Conservation (phyloP, 2,797 vertebrate genomes). For the Acanthurus tractus region DNA sequence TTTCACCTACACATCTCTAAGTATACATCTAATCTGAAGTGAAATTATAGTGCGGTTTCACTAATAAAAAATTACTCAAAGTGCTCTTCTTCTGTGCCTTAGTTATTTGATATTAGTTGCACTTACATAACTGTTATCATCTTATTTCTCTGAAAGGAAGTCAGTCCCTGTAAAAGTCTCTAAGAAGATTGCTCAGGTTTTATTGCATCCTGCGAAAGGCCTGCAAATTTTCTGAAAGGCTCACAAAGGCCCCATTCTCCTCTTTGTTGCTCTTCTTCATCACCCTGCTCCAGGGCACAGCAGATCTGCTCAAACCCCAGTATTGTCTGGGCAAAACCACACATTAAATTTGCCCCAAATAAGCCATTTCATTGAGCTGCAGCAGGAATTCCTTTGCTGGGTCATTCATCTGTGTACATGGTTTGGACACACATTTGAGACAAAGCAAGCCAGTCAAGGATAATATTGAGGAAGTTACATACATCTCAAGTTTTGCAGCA, state of each 20-base stretch:
- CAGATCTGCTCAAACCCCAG: conserved; percentile 77
- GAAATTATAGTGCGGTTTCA: background rate
- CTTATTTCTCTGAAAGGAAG: conserved; percentile 30
- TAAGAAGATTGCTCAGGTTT: conserved; percentile 61
- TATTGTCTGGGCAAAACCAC: conserved; percentile 85
- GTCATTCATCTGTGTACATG: conserved; percentile 87
- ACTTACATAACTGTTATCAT: conserved; percentile 54
- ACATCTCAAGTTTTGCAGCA: conserved; percentile 81
- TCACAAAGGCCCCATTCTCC: conserved; percentile 83
- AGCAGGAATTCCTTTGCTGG: conserved; percentile 84
- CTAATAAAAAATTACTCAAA: conserved; percentile 3
- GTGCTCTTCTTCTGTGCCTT: background rate
- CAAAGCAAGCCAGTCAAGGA: conserved; percentile 88
- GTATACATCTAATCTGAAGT: background rate
- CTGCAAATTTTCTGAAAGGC: conserved; percentile 61
- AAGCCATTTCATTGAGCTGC: conserved; percentile 85
- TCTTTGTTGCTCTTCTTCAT: conserved; percentile 86
- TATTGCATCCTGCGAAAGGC: conserved; percentile 68
- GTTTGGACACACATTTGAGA: conserved; percentile 86
- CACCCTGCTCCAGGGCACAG: conserved; percentile 83
- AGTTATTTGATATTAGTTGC: conserved; percentile 28
- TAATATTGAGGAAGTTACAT: conserved; percentile 89
- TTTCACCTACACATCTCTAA: conserved; percentile 5
- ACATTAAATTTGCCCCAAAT: conserved; percentile 86
- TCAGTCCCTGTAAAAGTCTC: background rate